Percentiles rank a stretch among this genome's conserved stretches.
Evolutionary conservation across 2,888 invertebrate genomes (phyloP).

Genomic region (Troilus luridus): DNA sequence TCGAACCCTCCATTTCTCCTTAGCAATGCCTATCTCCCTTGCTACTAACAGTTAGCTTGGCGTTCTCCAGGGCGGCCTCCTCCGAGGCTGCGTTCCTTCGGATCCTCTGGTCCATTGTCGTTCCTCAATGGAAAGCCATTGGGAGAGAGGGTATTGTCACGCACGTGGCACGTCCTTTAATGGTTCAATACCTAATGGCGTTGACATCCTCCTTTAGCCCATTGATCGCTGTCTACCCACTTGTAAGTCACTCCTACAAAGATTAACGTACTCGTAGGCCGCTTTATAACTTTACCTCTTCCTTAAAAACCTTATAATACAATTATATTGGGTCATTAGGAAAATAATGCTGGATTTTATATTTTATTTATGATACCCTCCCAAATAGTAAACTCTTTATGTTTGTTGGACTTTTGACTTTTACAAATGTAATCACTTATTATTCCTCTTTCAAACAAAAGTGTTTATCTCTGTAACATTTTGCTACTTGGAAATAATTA

Average conservation of each 20-base stretch:
- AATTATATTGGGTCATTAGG: too few species aligned
- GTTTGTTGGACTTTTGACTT: too few species aligned
- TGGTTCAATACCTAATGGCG: conserved; percentile 2
- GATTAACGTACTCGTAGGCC: too few species aligned
- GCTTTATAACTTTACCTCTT: neutral
- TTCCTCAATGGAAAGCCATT: neutral
- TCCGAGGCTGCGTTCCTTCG: neutral
- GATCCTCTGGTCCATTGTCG: neutral
- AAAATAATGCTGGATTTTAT: too few species aligned
- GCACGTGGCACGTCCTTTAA: neutral
- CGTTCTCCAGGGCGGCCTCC: too few species aligned
- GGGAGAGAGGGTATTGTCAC: neutral
- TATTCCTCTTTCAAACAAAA: too few species aligned
- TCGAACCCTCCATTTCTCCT: neutral
- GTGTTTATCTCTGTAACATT: too few species aligned
- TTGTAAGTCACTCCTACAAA: neutral
- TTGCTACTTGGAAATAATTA: too few species aligned
- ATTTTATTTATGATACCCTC: too few species aligned
- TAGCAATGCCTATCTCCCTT: neutral
- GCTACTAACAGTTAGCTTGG: neutral
- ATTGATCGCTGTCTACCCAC: neutral
- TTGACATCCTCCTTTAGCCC: neutral
- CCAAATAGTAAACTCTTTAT: too few species aligned
- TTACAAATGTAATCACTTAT: too few species aligned
- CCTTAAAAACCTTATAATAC: too few species aligned